Evolutionary conservation across 1,140 invertebrate species (phyloP).

Genomic region (Artemia franciscana): DNA sequence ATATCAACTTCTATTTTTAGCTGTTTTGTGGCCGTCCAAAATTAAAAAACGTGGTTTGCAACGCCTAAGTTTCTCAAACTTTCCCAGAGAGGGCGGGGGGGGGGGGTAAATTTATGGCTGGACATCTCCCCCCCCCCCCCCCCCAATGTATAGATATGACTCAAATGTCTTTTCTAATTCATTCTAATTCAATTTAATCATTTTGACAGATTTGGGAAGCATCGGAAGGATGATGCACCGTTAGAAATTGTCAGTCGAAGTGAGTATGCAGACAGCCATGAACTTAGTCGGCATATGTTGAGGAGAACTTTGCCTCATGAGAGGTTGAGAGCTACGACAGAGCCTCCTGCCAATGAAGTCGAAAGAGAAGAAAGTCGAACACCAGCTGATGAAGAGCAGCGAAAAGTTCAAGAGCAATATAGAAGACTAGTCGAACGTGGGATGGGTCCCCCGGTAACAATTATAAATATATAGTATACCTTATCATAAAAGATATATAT

Average conservation of each 20-base stretch:
- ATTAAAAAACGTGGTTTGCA: no score
- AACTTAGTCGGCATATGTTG: constrained; percentile 15
- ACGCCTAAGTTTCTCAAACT: no score
- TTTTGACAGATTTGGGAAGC: constrained; percentile 53
- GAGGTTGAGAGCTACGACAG: background rate
- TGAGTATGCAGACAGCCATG: constrained; percentile 18
- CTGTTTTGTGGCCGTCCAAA: no score
- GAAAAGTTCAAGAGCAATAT: constrained; percentile 25
- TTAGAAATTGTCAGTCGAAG: constrained; percentile 22
- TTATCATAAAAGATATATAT: no score
- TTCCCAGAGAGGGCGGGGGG: no score
- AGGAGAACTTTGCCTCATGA: constrained; percentile 8
- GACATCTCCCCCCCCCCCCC: no score
- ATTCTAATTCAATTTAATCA: no score
- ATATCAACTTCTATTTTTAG: no score
- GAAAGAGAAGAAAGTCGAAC: background rate
- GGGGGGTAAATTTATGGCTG: no score
- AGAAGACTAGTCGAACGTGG: constrained; percentile 18
- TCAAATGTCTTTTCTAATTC: no score
- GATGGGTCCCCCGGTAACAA: background rate
- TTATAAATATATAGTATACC: no score
- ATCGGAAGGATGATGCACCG: constrained; percentile 34
- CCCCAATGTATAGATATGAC: no score
- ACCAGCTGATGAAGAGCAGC: constrained; percentile 19
- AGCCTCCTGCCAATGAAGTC: background rate